phyloP scores from a whole-genome alignment of 2,888 invertebrate species.

The Phaonia tiefii region DNA sequence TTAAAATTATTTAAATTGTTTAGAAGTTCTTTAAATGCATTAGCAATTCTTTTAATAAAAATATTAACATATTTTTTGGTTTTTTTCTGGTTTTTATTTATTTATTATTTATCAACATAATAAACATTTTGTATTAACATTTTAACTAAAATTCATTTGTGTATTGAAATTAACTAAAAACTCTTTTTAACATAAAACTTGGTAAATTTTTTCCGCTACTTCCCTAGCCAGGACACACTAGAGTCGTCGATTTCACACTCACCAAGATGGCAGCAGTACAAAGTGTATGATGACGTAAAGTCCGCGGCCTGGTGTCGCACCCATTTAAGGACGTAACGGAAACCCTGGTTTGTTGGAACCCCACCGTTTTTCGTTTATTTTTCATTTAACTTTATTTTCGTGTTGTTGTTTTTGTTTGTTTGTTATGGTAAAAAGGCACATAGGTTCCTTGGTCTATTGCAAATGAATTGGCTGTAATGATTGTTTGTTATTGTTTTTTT shows the following conservation, averaged over 20 bases:
- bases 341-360: constrained; percentile 70
- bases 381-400: constrained; percentile 29
- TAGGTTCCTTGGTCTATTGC: constrained; percentile 73
- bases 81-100: constrained; percentile 14
- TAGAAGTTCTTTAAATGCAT: neutral
- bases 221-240: neutral
- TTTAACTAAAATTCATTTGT: constrained; percentile 69
- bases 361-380: constrained; percentile 58
- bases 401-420: constrained; percentile 33
- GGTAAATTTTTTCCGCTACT: constrained; percentile 56
- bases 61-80: constrained; percentile 57
- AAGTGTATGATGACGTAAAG: constrained; percentile 8
- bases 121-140: constrained; percentile 68
- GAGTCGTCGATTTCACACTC: neutral
- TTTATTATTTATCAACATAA: constrained; percentile 61
- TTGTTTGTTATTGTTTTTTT: constrained; percentile 73
- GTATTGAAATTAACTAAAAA: constrained; percentile 53
- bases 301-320: neutral
- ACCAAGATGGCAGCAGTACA: constrained; percentile 59
- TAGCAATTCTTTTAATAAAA: constrained; percentile 61
- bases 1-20: constrained; percentile 15
- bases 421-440: constrained; percentile 60
- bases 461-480: constrained; percentile 76
- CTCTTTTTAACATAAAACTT: constrained; percentile 61
- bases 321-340: constrained; percentile 22